These are phyloP conservation scores for Meriones unguiculatus DNA, from an alignment of 2,113 vertebrate species.

Conservation along the genomic window DNA sequence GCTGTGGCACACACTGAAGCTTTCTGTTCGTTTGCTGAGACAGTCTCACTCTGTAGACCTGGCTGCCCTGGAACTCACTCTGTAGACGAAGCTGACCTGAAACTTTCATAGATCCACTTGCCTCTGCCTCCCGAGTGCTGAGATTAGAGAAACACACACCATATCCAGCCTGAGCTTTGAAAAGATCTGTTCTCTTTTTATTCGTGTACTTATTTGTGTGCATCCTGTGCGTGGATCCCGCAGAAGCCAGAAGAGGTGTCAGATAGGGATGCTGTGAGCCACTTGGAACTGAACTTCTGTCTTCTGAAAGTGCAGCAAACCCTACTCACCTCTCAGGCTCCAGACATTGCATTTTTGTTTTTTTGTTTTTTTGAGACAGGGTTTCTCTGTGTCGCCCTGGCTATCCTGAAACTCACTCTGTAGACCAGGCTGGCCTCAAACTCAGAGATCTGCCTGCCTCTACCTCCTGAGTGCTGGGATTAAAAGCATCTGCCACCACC, in stretches of 20 bases:
- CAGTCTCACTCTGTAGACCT: background rate
- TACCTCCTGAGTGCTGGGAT: no score
- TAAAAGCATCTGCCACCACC: no score
- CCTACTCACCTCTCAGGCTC: background rate
- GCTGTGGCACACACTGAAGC: no score
- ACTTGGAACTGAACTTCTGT: background rate
- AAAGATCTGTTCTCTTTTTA: background rate
- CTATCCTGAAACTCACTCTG: no score
- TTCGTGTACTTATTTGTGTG: background rate
- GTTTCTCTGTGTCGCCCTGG: no score
- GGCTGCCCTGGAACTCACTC: background rate
- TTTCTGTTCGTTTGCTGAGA: background rate
- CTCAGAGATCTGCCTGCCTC: no score
- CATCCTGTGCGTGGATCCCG: background rate
- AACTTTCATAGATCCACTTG: background rate
- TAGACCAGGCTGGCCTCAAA: no score
- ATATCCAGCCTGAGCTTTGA: background rate
- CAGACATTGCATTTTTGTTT: background rate
- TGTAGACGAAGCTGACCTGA: background rate
- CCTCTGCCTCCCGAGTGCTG: background rate
- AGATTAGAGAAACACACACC: background rate
- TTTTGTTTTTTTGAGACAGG: no score
- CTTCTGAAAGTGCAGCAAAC: background rate
- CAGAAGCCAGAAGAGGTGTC: background rate
- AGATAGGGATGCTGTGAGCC: background rate